Evolutionary conservation across 1,140 invertebrate species (phyloP), one percentile per base, ranked within the genome.

Genomic region (Sycophaga agraensis): DNA sequence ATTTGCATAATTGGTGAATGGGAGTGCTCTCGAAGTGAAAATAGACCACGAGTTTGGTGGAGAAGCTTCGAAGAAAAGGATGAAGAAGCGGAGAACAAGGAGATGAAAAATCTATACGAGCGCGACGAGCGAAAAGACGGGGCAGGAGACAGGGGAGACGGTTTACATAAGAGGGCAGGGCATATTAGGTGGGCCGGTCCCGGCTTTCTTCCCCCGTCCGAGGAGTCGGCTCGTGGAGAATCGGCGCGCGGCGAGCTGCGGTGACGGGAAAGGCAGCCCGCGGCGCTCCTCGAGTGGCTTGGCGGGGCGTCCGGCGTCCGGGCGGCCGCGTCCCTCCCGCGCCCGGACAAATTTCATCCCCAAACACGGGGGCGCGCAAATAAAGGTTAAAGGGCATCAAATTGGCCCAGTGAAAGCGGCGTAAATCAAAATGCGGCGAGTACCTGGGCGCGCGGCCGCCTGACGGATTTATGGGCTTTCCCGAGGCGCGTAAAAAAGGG

Each of bases 391-490:
- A 73, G 66, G 68, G 59, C 65, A 64, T 62, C 65, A 76, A 79
- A 78, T 78, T 78, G 68, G 67, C 62, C 68, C 66, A 74, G 76
- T 73, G 73, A 76, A 77, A 79, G 75, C 68, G 70, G 64, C 70
- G 76, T 78, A 76, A 77, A 79, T 78, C 74, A 77, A 77, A 79
- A 76, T 71, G 75, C 69, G 61, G 16, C 40, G 61, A 49, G 64
- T 57, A 51, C 53, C 50, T 68, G 65, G 67, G 64, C 58, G 62
- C 56, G 66, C 58, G 63, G 46, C 54, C 67, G 57, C 22, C 16
- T 59, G 76, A 77, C 72, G 73, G 76, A 79, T 78, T 79, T 78
- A 79, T 77, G 76, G 66, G 73, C 51, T 70, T 64, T 64, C 40
- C 51, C 42, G 43, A n/a, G n/a, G 48, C 65, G 54, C 63, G 49